A percentile compares a stretch with the other conserved stretches of the same genome.
phyloP scores from a whole-genome alignment of 1,140 invertebrate species.

The Neuroterus valhalla region DNA sequence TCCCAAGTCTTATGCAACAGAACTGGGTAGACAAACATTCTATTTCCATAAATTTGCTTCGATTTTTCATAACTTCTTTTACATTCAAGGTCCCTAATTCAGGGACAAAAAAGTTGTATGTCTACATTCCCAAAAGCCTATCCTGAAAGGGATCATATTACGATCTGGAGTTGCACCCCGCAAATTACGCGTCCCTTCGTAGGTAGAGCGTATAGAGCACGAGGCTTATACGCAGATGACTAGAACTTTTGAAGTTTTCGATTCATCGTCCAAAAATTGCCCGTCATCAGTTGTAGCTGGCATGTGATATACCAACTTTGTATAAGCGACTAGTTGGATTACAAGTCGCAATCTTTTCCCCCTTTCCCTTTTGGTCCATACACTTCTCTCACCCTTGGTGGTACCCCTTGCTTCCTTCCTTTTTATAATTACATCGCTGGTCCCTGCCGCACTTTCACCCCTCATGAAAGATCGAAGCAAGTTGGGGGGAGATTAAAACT shows the following conservation, averaged over 20 bases:
- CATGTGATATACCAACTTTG: neutral
- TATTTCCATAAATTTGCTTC: too few species aligned
- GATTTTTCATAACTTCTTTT: too few species aligned
- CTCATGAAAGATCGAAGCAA: slow-evolving; percentile 1
- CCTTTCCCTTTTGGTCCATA: neutral
- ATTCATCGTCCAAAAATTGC: slow-evolving; percentile 33
- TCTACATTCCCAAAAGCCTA: too few species aligned
- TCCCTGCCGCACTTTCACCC: neutral
- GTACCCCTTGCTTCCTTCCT: slow-evolving; percentile 29
- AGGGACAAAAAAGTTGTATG: too few species aligned
- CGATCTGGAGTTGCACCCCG: too few species aligned
- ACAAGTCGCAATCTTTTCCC: slow-evolving; percentile 27
- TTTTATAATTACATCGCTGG: slow-evolving; percentile 35
- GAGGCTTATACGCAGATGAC: slow-evolving; percentile 23
- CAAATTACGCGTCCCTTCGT: neutral
- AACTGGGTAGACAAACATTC: too few species aligned
- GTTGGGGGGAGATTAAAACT: slow-evolving; percentile 34
- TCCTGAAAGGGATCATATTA: too few species aligned
- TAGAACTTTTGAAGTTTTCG: slow-evolving; percentile 35
- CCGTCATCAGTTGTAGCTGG: slow-evolving; percentile 5
- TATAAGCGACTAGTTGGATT: slow-evolving; percentile 29
- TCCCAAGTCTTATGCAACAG: too few species aligned
- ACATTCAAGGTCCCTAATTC: too few species aligned
- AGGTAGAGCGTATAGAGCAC: neutral
- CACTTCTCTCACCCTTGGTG: slow-evolving; percentile 16